Evolutionary conservation across 2,888 invertebrate species (phyloP), one percentile per base, ranked within the genome.

Genomic region (Odontocerum albicorne): DNA sequence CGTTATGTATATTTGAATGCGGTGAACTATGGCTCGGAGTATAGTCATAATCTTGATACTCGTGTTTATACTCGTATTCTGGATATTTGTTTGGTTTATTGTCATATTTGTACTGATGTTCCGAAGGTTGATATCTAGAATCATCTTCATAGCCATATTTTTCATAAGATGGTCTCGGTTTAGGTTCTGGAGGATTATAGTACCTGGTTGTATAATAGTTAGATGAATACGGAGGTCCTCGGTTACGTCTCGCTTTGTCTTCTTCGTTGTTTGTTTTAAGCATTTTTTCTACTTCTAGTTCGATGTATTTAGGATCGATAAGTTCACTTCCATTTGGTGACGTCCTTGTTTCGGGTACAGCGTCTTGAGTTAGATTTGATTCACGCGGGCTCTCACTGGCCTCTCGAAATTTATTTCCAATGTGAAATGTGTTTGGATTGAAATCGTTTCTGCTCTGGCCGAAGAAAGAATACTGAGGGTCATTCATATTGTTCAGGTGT

Each of bases 381-480:
- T n/a, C n/a, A n/a, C n/a, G n/a, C n/a, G n/a, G n/a, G n/a, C n/a
- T n/a, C n/a, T n/a, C n/a, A n/a, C n/a, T n/a, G n/a, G n/a, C n/a
- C n/a, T n/a, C n/a, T n/a, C n/a, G n/a, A n/a, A n/a, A n/a, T n/a
- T n/a, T n/a, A n/a, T n/a, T n/a, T n/a, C n/a, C n/a, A n/a, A n/a
- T n/a, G n/a, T n/a, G n/a, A n/a, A n/a, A n/a, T n/a, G n/a, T n/a
- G n/a, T n/a, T n/a, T n/a, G n/a, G n/a, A n/a, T n/a, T n/a, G n/a
- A 13, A 4, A 13, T 13, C 42, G 13, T 27, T 15, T 7, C 22
- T 22, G 0, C 8, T 17, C 12, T 32, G 44, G 12, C 32, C 44
- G n/a, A 44, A 44, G 31, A 19, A 32, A 19, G 44, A 44, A 1
- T 32, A 32, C n/a, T 31, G 44, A 1, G 44, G 44, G 2, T 12